Conservation (phyloP, 53 echinoderm and acorn worm species). For the Antedon mediterranea region DNA sequence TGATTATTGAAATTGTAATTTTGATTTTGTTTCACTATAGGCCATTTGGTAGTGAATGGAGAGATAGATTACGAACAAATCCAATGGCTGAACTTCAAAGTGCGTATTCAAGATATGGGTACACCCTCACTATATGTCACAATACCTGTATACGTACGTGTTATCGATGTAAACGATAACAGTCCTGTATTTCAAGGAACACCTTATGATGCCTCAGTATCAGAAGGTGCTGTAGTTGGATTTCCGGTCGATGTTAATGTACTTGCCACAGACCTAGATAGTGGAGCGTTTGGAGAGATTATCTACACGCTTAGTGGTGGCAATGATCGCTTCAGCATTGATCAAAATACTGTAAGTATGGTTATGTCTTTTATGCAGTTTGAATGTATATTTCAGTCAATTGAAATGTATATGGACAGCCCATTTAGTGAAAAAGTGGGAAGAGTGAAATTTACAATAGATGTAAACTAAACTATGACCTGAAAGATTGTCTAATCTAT, state of each 20-base stretch:
- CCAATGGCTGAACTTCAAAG: neutral
- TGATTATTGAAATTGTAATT: too few species aligned
- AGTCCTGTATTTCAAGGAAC: conserved; percentile 49
- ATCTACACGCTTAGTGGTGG: conserved; percentile 65
- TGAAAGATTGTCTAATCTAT: conserved; percentile 32
- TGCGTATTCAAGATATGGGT: conserved; percentile 34
- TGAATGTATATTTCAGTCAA: too few species aligned
- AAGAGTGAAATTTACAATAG: too few species aligned
- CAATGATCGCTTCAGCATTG: conserved; percentile 51
- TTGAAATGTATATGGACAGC: too few species aligned
- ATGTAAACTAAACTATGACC: too few species aligned
- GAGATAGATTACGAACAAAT: neutral
- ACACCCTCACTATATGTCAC: conserved; percentile 33
- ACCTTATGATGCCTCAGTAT: conserved; percentile 49
- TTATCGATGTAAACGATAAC: conserved; percentile 82
- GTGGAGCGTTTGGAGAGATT: conserved; percentile 43
- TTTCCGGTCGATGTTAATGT: conserved; percentile 31
- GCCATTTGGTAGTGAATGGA: neutral
- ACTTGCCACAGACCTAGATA: conserved; percentile 58
- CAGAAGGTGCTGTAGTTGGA: conserved; percentile 34
- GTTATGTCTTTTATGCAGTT: too few species aligned
- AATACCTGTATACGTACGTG: conserved; percentile 29
- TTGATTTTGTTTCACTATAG: neutral
- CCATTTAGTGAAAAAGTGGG: too few species aligned
- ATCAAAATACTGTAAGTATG: conserved; percentile 51